phyloP scores from a whole-genome alignment of 1,140 invertebrate genomes.

The Elymnias hypermnestra region DNA sequence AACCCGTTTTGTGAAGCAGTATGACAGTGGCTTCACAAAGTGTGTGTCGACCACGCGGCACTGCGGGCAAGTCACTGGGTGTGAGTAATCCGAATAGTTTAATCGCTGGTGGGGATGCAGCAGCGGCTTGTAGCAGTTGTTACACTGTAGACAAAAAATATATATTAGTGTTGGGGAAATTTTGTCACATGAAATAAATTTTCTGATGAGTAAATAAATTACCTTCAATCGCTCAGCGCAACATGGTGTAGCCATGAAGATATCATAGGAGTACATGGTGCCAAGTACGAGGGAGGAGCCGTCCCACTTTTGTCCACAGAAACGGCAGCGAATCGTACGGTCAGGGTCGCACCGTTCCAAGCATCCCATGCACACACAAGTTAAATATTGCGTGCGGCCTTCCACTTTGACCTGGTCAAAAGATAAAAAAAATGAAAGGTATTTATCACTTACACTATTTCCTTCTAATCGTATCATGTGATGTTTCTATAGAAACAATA shows the following conservation, averaged over 20 bases:
- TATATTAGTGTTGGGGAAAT: no score
- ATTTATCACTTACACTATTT: no score
- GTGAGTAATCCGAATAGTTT: conserved; percentile 97
- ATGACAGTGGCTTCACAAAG: conserved; percentile 92
- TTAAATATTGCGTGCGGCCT: conserved; percentile 91
- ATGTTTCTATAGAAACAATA: no score
- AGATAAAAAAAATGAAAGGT: neutral
- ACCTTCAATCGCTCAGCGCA: conserved; percentile 95
- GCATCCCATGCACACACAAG: conserved; percentile 95
- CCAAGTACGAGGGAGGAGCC: conserved; percentile 94
- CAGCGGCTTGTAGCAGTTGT: conserved; percentile 90
- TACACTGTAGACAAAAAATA: conserved; percentile 84
- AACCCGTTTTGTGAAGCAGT: conserved; percentile 85
- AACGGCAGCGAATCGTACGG: conserved; percentile 84
- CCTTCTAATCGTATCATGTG: no score
- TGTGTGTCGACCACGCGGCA: conserved; percentile 94
- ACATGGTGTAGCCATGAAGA: conserved; percentile 97
- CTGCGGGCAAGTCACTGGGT: conserved; percentile 92
- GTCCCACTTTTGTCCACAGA: conserved; percentile 93
- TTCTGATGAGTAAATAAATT: no score
- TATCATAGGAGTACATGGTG: conserved; percentile 98
- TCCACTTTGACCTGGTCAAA: conserved; percentile 88
- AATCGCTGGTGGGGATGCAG: conserved; percentile 91
- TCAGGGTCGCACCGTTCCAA: conserved; percentile 88
- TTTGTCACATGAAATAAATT: no score